These are phyloP conservation scores for Pheosia tremula DNA, from an alignment of 2,888 invertebrate genomes.

Conservation along the genomic window DNA sequence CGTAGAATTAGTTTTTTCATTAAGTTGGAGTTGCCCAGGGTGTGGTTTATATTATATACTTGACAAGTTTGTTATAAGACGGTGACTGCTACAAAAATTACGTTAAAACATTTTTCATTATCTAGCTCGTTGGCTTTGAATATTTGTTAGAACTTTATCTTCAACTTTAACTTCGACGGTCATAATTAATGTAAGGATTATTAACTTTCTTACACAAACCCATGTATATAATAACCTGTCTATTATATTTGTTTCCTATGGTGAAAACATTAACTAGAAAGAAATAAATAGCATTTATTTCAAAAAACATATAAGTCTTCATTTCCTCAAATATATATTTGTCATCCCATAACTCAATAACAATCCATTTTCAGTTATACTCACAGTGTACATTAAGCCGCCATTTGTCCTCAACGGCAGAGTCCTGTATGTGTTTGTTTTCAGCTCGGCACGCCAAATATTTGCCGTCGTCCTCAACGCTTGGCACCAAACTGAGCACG, in stretches of 20 bases:
- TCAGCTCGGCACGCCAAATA: conserved; percentile 95
- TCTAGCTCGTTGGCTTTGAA: neutral
- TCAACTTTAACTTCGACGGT: too few species aligned
- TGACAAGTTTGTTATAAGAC: conserved; percentile 26
- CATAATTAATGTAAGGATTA: neutral
- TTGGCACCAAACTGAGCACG: conserved; percentile 92
- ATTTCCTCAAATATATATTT: neutral
- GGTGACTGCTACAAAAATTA: conserved; percentile 24
- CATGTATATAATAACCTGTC: too few species aligned
- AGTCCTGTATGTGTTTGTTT: conserved; percentile 93
- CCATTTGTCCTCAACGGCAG: conserved; percentile 94
- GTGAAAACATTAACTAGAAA: too few species aligned
- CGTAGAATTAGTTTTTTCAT: conserved; percentile 40
- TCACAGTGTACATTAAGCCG: conserved; percentile 94
- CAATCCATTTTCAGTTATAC: conserved; percentile 64
- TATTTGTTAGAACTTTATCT: neutral
- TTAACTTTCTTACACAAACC: neutral
- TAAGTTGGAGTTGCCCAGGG: conserved; percentile 20
- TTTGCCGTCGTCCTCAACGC: conserved; percentile 95
- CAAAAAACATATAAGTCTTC: neutral
- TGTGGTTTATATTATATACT: conserved; percentile 18
- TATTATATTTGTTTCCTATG: too few species aligned
- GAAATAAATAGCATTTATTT: too few species aligned
- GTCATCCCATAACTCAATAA: neutral
- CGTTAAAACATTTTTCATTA: conserved; percentile 1